These are phyloP conservation scores for Pterocles burchelli DNA, from an alignment of 2,113 vertebrate genomes.

Conservation along the genomic window DNA sequence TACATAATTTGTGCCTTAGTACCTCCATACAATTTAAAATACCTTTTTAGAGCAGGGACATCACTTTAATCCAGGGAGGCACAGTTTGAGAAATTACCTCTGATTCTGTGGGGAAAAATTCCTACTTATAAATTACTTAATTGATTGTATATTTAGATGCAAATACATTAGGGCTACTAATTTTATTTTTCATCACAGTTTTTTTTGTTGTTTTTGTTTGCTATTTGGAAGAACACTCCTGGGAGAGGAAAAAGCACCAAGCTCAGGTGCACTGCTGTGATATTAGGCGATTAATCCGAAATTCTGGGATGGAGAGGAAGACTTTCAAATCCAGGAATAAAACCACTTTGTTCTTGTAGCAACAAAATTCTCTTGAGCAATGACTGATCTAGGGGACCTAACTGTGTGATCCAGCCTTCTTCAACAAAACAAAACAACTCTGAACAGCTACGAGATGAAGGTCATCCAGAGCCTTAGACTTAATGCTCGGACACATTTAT, in stretches of 20 bases:
- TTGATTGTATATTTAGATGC: neutral
- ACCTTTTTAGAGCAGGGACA: neutral
- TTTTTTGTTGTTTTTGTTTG: neutral
- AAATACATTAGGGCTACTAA: neutral
- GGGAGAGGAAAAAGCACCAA: neutral
- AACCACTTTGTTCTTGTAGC: neutral
- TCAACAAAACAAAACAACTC: slow-evolving; percentile 21
- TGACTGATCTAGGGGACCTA: neutral
- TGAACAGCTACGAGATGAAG: neutral
- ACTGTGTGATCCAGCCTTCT: neutral
- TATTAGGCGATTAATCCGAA: neutral
- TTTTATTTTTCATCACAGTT: neutral
- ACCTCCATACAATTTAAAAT: neutral
- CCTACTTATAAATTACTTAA: neutral
- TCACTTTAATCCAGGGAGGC: neutral
- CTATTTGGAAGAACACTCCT: neutral
- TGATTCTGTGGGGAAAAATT: neutral
- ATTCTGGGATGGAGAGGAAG: neutral
- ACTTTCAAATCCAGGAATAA: neutral
- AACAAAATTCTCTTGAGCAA: neutral
- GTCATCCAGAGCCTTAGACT: neutral
- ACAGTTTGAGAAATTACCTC: neutral
- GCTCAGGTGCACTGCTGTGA: accelerated
- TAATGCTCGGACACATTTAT: neutral
- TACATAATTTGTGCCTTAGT: neutral